Evolutionary conservation across 2,113 vertebrate species (phyloP).

Genomic region (Theropithecus gelada): DNA sequence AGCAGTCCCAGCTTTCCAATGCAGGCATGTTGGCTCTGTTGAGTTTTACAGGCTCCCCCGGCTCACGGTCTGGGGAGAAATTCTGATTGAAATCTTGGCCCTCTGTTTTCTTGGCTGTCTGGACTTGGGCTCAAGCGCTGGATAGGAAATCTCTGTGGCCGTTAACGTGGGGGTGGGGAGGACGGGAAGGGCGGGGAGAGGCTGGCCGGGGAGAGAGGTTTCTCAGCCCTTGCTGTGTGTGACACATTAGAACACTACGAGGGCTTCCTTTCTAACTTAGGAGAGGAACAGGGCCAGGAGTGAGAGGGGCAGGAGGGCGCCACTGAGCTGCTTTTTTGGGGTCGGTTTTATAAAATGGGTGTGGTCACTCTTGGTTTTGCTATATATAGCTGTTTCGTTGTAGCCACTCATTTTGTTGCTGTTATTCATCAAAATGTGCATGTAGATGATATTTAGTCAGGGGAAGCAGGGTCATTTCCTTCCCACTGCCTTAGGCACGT

Average conservation of each 20-base stretch:
- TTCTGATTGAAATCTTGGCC: not conserved
- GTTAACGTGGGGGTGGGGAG: not conserved
- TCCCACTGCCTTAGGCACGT: not conserved
- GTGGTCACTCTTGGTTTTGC: not conserved
- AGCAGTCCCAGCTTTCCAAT: not conserved
- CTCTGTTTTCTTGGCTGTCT: not conserved
- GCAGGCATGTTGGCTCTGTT: not conserved
- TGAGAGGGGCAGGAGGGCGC: not conserved
- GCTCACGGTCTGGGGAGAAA: not conserved
- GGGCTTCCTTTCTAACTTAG: conserved; percentile 38
- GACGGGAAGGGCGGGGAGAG: not conserved
- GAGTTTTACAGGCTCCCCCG: not conserved
- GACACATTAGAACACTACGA: not conserved
- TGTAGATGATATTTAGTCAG: not conserved
- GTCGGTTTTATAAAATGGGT: conserved; percentile 8
- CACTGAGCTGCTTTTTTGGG: not conserved
- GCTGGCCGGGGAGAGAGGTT: not conserved
- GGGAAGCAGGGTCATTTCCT: not conserved
- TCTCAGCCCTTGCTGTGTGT: not conserved
- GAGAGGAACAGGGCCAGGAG: not conserved
- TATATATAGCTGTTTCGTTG: not conserved
- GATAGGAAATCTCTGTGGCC: not conserved
- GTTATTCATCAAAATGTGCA: not conserved
- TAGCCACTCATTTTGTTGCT: not conserved
- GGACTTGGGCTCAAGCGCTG: not conserved